Percentiles rank a stretch among this genome's conserved stretches.
phyloP scores from a whole-genome alignment of 1,140 invertebrate species.

The Orchestia grillus region DNA sequence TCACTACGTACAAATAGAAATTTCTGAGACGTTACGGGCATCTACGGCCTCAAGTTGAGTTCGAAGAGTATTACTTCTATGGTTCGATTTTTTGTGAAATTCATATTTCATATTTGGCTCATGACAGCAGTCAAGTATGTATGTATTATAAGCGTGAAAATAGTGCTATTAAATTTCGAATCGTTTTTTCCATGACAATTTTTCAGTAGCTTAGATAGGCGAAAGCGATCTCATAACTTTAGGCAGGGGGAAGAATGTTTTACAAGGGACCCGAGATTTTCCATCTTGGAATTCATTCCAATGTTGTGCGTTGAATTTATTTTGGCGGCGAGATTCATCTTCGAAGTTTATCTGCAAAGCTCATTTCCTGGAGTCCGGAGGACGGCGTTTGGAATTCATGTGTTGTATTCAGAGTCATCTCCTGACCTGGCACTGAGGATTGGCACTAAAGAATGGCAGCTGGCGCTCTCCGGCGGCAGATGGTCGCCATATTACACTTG shows the following conservation, averaged over 20 bases:
- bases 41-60: not conserved
- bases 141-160: not conserved
- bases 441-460: constrained; percentile 53
- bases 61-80: not conserved
- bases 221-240: not conserved
- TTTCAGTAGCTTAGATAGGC: not conserved
- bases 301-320: not conserved
- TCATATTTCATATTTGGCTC: not conserved
- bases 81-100: not conserved
- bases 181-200: not conserved
- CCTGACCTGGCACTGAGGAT: constrained; percentile 22
- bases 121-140: not conserved
- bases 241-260: not conserved
- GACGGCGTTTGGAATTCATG: constrained; percentile 28
- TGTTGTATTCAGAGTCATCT: constrained; percentile 24
- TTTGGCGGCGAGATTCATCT: not conserved
- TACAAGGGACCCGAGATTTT: not conserved
- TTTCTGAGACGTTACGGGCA: not conserved
- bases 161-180: not conserved
- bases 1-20: no score
- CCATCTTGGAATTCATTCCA: not conserved
- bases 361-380: not conserved
- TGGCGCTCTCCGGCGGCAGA: constrained; percentile 42
- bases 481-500: constrained; percentile 56
- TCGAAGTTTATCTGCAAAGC: constrained; percentile 12